Percentiles rank a stretch among this genome's conserved stretches.
Evolutionary conservation across 2,888 invertebrate genomes (phyloP).

Genomic region (Drosophila barbarae): DNA sequence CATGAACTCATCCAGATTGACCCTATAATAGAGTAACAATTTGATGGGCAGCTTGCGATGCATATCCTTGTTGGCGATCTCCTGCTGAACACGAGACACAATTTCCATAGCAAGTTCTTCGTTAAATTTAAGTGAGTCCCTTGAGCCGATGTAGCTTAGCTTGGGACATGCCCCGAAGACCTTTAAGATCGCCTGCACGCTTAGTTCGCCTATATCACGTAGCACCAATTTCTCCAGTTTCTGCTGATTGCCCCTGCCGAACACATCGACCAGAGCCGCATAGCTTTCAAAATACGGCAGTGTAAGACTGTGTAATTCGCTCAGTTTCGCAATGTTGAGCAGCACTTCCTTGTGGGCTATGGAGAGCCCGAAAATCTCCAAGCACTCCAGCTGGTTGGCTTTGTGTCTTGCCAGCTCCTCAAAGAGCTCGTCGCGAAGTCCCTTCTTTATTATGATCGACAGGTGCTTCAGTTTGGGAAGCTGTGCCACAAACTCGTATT

Average conservation of each 20-base stretch:
- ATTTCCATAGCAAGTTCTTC: conserved; percentile 34
- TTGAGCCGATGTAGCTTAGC: conserved; percentile 30
- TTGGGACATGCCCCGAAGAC: conserved; percentile 46
- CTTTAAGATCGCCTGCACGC: conserved; percentile 14
- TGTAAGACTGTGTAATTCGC: conserved; percentile 21
- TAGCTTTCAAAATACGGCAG: conserved; percentile 5
- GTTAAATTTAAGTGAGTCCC: neutral
- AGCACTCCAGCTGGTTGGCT: conserved; percentile 27
- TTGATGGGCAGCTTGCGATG: conserved; percentile 44
- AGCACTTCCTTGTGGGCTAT: conserved; percentile 8
- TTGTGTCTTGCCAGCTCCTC: conserved; percentile 30
- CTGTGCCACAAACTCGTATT: conserved; percentile 43
- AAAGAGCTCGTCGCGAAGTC: conserved; percentile 16
- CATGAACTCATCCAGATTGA: too few species aligned
- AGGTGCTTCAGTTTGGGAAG: conserved; percentile 49
- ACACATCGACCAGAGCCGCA: neutral
- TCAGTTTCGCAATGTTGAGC: conserved; percentile 26
- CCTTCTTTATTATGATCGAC: neutral
- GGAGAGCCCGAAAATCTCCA: conserved; percentile 20
- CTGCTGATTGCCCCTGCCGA: conserved; percentile 6
- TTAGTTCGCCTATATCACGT: neutral
- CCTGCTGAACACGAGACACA: conserved; percentile 32
- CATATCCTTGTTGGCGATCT: conserved; percentile 16
- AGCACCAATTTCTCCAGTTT: conserved; percentile 46
- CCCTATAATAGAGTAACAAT: too few species aligned